Percentiles rank a stretch among this genome's conserved stretches.
phyloP scores from a whole-genome alignment of 1,140 invertebrate genomes.

The Rhynchophorus ferrugineus region DNA sequence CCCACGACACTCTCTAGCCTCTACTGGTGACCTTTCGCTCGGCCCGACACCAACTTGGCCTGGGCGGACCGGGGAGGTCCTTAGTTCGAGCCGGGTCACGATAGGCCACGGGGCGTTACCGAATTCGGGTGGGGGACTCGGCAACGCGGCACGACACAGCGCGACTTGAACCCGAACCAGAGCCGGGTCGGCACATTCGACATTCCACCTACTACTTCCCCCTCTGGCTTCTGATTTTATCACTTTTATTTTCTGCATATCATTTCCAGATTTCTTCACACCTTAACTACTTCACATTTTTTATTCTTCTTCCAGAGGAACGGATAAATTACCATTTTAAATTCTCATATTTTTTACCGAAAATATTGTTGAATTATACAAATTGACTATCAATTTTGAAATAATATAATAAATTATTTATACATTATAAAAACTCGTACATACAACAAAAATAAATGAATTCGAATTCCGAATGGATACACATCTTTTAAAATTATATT shows the following conservation, averaged over 20 bases:
- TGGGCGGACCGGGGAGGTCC: conserved; percentile 40
- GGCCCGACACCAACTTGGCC: conserved; percentile 41
- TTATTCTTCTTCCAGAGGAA: too few species aligned
- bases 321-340: conserved; percentile 1
- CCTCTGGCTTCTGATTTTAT: neutral
- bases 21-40: conserved; percentile 42
- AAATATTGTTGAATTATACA: too few species aligned
- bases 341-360: too few species aligned
- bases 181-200: neutral
- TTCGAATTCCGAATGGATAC: too few species aligned
- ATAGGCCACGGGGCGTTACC: conserved; percentile 39
- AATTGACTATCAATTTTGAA: too few species aligned
- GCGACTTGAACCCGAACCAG: conserved; percentile 8
- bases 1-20: conserved; percentile 41
- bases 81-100: conserved; percentile 40
- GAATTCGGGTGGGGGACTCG: conserved; percentile 26
- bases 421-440: too few species aligned
- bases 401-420: too few species aligned
- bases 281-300: too few species aligned
- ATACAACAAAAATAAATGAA: too few species aligned
- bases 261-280: too few species aligned
- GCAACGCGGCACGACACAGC: conserved; percentile 10
- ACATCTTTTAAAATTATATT: too few species aligned
- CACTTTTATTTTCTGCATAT: neutral
- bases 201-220: neutral